phyloP scores from a whole-genome alignment of 2,113 vertebrate species.

The Marcusenius ussheri region DNA sequence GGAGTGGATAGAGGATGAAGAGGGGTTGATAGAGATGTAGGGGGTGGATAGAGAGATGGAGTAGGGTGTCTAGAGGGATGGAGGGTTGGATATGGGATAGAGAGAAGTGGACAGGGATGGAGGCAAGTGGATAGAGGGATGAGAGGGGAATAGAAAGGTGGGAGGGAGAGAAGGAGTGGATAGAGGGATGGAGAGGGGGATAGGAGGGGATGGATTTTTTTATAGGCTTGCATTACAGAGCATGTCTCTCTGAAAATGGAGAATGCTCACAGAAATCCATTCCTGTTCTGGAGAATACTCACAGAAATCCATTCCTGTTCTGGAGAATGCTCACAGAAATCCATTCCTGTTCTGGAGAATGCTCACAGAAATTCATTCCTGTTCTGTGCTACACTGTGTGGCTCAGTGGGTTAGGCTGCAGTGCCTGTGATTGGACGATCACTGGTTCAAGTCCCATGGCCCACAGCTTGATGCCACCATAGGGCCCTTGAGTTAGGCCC shows the following conservation, averaged over 20 bases:
- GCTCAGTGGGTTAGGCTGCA: not conserved
- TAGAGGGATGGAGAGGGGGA: not conserved
- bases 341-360: too few species aligned
- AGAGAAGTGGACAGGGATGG: constrained; percentile 15
- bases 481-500: not conserved
- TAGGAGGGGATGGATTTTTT: not conserved
- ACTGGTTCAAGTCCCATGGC: not conserved
- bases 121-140: not conserved
- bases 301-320: not conserved
- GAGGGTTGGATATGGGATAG: not conserved
- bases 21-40: too few species aligned
- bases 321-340: not conserved
- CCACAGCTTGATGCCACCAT: not conserved
- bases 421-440: not conserved
- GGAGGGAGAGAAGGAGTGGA: not conserved
- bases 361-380: not conserved
- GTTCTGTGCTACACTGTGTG: not conserved
- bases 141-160: not conserved
- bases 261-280: not conserved
- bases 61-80: not conserved
- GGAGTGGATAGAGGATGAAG: not conserved
- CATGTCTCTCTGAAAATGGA: not conserved
- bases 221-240: not conserved
- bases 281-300: not conserved
- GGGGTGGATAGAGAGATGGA: not conserved